Conservation (phyloP, 2,113 vertebrate genomes). For the Rhinogobius similis region DNA sequence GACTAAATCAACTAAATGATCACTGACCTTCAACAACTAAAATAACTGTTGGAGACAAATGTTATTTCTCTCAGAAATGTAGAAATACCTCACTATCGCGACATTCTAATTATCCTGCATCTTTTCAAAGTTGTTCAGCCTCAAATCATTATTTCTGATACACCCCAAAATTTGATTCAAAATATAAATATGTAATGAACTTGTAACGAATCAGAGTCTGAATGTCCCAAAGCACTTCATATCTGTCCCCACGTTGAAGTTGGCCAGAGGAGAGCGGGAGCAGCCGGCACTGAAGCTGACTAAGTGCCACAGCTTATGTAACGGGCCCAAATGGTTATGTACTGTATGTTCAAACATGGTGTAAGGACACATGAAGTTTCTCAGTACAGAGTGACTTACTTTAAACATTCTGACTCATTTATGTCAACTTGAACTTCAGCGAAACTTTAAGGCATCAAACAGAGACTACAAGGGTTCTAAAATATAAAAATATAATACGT, state of each 20-base stretch:
- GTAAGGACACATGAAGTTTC: neutral
- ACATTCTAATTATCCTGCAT: no score
- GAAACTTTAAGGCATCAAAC: neutral
- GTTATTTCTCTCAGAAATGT: no score
- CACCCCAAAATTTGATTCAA: neutral
- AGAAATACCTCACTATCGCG: no score
- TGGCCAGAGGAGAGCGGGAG: constrained; percentile 33
- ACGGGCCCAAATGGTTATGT: constrained; percentile 35
- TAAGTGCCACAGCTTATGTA: constrained; percentile 64
- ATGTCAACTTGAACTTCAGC: neutral
- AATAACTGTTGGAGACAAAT: no score
- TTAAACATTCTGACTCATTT: neutral
- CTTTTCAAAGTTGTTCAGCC: neutral
- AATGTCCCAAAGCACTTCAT: neutral
- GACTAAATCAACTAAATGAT: no score
- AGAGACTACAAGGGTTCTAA: neutral
- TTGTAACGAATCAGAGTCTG: no score
- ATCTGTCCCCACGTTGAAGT: constrained; percentile 20
- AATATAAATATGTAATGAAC: no score
- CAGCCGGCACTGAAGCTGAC: constrained; percentile 61
- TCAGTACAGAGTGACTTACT: neutral
- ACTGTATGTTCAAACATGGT: constrained; percentile 13
- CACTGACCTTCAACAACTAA: no score
- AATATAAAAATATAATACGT: neutral
- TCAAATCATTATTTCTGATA: neutral